Conservation (phyloP, 2,113 vertebrate genomes). For the Amazona vittata region DNA sequence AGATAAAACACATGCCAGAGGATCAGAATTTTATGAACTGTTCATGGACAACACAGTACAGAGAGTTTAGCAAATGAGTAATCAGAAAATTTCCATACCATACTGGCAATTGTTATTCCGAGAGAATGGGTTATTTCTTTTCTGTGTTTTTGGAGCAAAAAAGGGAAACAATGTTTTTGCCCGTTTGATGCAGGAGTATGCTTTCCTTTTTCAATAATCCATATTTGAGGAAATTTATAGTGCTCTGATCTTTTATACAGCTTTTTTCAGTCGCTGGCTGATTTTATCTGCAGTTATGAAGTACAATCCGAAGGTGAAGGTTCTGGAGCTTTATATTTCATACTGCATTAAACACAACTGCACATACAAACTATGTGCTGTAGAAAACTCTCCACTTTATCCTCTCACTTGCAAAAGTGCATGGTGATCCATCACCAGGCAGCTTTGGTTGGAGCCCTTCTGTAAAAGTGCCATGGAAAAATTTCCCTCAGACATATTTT, state of each 20-base stretch:
- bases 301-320: constrained; percentile 24
- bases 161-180: neutral
- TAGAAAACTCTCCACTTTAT: neutral
- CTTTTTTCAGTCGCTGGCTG: neutral
- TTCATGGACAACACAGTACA: neutral
- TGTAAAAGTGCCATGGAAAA: constrained; percentile 31
- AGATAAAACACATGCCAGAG: constrained; percentile 53
- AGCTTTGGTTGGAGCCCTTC: neutral
- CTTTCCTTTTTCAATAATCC: neutral
- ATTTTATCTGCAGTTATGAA: neutral
- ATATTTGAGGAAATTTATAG: neutral
- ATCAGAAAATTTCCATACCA: constrained; percentile 2
- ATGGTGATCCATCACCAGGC: neutral
- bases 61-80: neutral
- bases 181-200: neutral
- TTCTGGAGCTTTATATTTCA: constrained; percentile 44
- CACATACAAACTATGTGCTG: neutral
- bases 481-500: constrained; percentile 13
- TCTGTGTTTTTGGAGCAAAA: neutral
- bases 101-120: neutral
- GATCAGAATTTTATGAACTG: constrained; percentile 21
- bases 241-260: neutral
- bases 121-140: neutral
- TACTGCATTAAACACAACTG: neutral
- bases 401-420: neutral